Conservation (phyloP, 2,888 invertebrate genomes). For the Amiota communis region DNA sequence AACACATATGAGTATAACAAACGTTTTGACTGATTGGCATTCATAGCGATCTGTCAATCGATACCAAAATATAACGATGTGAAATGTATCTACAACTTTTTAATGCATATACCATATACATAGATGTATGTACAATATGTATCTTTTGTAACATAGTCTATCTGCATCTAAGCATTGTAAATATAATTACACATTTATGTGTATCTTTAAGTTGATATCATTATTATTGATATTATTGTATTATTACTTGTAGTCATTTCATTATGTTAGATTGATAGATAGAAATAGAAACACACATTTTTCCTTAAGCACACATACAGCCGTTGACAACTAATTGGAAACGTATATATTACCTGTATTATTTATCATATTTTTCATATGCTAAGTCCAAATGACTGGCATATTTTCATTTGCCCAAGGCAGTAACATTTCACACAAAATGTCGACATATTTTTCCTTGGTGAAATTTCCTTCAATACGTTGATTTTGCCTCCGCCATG, state of each 20-base stretch:
- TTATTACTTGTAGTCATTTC: background rate
- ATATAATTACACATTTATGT: slow-evolving; percentile 22
- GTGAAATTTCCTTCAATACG: too few species aligned
- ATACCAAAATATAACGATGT: slow-evolving; percentile 3
- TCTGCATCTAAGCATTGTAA: slow-evolving; percentile 18
- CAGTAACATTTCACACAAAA: too few species aligned
- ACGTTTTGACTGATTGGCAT: slow-evolving; percentile 24
- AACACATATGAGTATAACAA: slow-evolving; percentile 1
- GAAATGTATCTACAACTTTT: slow-evolving; percentile 6
- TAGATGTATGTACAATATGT: background rate
- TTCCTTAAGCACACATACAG: background rate
- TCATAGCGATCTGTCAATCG: slow-evolving; percentile 19
- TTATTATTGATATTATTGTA: background rate
- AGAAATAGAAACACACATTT: background rate
- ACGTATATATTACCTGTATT: too few species aligned
- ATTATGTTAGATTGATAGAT: background rate
- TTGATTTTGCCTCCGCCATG: too few species aligned
- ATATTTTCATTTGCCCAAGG: too few species aligned
- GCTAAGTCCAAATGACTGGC: too few species aligned
- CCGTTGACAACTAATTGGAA: too few species aligned
- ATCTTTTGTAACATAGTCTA: too few species aligned
- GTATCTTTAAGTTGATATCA: background rate
- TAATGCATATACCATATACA: background rate
- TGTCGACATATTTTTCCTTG: too few species aligned
- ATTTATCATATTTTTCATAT: too few species aligned